Conservation (phyloP, 1,140 invertebrate genomes). For the Ceratina calcarata region DNA sequence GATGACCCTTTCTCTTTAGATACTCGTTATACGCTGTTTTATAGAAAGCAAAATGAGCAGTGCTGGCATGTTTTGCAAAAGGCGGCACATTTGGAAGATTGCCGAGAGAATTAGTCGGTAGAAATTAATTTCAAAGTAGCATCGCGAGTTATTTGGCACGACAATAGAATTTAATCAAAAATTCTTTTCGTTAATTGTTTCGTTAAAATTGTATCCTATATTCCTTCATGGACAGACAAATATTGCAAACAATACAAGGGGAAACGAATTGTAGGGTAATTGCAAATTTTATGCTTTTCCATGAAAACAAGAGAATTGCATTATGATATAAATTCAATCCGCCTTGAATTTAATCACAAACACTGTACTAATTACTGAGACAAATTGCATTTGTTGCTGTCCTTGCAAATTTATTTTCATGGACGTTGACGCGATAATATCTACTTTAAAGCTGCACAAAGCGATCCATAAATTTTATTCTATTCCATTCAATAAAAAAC, state of each 20-base stretch:
- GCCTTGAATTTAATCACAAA: not conserved
- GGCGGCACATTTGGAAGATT: not conserved
- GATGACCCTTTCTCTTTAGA: not conserved
- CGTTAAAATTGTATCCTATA: not conserved
- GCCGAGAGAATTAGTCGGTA: not conserved
- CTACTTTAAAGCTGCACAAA: not conserved
- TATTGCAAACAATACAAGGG: too few species aligned
- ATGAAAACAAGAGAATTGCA: not conserved
- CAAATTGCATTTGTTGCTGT: not conserved
- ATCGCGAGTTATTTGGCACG: not conserved
- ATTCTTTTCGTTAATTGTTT: not conserved
- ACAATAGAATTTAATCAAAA: not conserved
- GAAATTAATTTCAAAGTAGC: constrained; percentile 1
- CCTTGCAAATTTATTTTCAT: not conserved
- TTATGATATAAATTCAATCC: not conserved
- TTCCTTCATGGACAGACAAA: too few species aligned
- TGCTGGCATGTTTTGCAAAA: not conserved
- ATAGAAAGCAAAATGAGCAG: not conserved
- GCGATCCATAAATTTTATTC: not conserved
- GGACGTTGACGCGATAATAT: too few species aligned
- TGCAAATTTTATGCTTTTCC: not conserved
- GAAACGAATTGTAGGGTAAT: not conserved
- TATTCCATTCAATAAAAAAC: too few species aligned
- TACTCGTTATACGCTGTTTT: not conserved
- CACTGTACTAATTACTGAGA: not conserved